Conservation (phyloP, 2,888 invertebrate species). For the Limnephilus lunatus region DNA sequence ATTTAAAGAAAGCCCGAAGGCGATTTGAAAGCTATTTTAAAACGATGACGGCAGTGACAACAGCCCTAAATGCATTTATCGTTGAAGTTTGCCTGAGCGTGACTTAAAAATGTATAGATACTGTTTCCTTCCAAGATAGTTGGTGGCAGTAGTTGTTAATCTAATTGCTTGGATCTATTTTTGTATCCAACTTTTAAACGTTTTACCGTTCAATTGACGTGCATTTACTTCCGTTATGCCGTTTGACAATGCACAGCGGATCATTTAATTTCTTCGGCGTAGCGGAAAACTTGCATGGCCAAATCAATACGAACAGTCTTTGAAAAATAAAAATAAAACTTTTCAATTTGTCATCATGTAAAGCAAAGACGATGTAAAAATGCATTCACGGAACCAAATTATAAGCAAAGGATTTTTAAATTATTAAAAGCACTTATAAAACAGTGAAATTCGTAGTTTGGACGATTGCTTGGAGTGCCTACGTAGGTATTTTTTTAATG, state of each 20-base stretch:
- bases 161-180: constrained; percentile 18
- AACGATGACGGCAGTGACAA: neutral
- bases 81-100: constrained; percentile 13
- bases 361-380: neutral
- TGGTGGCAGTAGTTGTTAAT: neutral
- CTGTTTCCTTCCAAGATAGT: constrained; percentile 15
- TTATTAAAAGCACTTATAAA: no score
- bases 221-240: constrained; percentile 43
- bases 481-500: no score
- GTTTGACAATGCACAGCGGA: neutral
- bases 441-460: no score
- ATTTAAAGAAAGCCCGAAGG: neutral
- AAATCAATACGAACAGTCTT: neutral
- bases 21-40: neutral
- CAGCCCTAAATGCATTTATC: neutral
- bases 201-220: constrained; percentile 44
- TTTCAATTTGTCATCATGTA: neutral
- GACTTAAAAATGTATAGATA: constrained; percentile 8
- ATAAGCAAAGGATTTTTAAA: no score
- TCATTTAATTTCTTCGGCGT: constrained; percentile 8
- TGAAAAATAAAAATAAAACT: neutral
- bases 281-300: neutral
- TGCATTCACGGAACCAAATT: neutral
- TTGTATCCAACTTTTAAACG: constrained; percentile 48
- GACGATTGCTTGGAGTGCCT: no score